Base-by-base conservation (phyloP, 2,888 invertebrate species). In the Phyto melanocephala region DNA sequence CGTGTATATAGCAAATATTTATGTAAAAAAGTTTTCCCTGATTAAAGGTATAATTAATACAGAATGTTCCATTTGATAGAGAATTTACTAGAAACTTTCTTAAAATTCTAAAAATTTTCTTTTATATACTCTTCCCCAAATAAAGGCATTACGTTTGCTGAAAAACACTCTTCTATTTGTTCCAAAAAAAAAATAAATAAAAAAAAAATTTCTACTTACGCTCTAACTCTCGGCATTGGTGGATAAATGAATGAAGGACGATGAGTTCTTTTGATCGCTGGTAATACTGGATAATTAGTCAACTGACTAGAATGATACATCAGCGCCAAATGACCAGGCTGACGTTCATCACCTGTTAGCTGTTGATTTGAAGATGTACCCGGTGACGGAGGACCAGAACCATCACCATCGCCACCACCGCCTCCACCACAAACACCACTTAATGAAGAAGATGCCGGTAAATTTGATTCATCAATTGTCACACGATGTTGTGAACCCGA, bases 251-350 rank as follows among this genome's bases (percentile, higher is more conserved):
- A 89, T 40, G 91, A 91, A 40, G 90, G 90, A 52, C 91, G 89
- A 85, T 91, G 89, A 22, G 91, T 89, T 76, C 90, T 87, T 81
- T 90, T 90, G 71, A 90, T 90, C 50, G 90, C 90, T 47, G 91
- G 90, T 84, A 91, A 84, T 35, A 91, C 89, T 63, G 91, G 91
- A 86, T 89, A 91, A 67, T 88, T 90, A 84, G 89, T 89, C 86
- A 90, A 84, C 84, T 91, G 91, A 85, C 90, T 91, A 79, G 91
- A 91, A 84, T 91, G 91, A 85, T 91, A 91, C 88, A 91, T 89
- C 60, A 91, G 83, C 0, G 91, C 89, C 84, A 91, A 86, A 83
- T 91, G 91, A 10, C 89, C 90, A 10, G 87, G 87, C 62, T 87
- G 87, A 2, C 88, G 88, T 47, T 88, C 88, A 63, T 85, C 87